Conservation (phyloP, 2,888 invertebrate species). For the Andrena flavipes region DNA sequence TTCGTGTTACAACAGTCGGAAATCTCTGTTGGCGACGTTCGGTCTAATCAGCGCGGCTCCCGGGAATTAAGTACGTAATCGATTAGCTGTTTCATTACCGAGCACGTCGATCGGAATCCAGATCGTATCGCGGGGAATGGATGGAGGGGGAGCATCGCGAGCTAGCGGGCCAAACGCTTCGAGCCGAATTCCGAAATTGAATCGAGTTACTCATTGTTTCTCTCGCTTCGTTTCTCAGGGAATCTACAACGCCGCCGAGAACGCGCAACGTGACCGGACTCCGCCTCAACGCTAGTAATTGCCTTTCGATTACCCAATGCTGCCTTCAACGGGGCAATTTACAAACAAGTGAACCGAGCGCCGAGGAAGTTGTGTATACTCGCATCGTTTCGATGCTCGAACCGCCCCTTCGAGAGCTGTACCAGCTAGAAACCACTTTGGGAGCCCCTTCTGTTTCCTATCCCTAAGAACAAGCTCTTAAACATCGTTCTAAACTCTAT, state of each 20-base stretch:
- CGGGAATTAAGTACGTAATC: not conserved
- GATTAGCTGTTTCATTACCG: conserved; percentile 46
- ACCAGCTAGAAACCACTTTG: not conserved
- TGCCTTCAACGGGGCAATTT: conserved; percentile 15
- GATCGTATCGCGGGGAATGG: conserved; percentile 29
- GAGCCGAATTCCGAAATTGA: conserved; percentile 20
- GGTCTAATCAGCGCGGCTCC: not conserved
- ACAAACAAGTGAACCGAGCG: conserved; percentile 6
- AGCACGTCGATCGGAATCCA: conserved; percentile 51
- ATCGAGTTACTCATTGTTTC: conserved; percentile 26
- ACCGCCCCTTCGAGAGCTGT: not conserved
- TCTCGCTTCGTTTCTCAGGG: not conserved
- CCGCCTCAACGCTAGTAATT: conserved; percentile 11
- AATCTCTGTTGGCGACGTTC: not conserved
- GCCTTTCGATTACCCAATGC: conserved; percentile 29
- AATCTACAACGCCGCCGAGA: conserved; percentile 22
- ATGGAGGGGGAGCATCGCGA: conserved; percentile 9
- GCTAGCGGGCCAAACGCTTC: conserved; percentile 33
- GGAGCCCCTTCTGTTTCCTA: not conserved
- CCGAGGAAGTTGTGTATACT: not conserved
- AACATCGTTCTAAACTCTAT: not conserved
- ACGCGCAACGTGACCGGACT: conserved; percentile 27
- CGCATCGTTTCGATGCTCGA: not conserved
- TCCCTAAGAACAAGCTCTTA: not conserved
- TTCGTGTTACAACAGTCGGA: not conserved